Evolutionary conservation across 2,797 vertebrate species (phyloP).

Genomic region (Psittacula echo): DNA sequence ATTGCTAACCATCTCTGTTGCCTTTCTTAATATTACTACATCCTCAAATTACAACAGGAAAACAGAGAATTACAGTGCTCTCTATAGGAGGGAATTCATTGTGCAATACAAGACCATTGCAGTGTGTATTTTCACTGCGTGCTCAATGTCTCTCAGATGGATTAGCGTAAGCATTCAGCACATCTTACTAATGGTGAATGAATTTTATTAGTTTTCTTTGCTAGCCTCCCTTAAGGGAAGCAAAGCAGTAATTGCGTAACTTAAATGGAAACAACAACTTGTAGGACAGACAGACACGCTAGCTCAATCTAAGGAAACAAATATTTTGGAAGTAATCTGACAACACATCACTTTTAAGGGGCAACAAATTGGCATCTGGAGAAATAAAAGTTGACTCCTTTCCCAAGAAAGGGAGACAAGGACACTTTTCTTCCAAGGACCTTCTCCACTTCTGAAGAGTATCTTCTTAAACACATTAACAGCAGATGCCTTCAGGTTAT

Average conservation of each 20-base stretch:
- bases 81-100: slow-evolving; percentile 33
- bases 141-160: not conserved
- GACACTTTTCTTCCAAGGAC: not conserved
- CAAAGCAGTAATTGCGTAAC: not conserved
- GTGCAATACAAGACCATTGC: not conserved
- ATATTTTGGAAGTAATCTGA: not conserved
- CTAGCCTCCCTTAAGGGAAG: not conserved
- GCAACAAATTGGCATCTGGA: not conserved
- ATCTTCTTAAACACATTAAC: not conserved
- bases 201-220: not conserved
- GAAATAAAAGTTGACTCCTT: not conserved
- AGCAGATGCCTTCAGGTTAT: not conserved
- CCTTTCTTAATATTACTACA: not conserved
- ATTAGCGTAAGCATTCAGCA: not conserved
- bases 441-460: not conserved
- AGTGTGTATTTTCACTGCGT: not conserved
- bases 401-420: not conserved
- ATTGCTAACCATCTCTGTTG: not conserved
- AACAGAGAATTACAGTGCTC: slow-evolving; percentile 37
- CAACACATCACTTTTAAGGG: not conserved
- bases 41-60: slow-evolving; percentile 23
- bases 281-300: not conserved
- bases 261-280: not conserved
- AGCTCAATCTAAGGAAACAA: not conserved
- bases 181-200: not conserved